phyloP scores from a whole-genome alignment of 2,113 vertebrate genomes.

The Athene cunicularia region DNA sequence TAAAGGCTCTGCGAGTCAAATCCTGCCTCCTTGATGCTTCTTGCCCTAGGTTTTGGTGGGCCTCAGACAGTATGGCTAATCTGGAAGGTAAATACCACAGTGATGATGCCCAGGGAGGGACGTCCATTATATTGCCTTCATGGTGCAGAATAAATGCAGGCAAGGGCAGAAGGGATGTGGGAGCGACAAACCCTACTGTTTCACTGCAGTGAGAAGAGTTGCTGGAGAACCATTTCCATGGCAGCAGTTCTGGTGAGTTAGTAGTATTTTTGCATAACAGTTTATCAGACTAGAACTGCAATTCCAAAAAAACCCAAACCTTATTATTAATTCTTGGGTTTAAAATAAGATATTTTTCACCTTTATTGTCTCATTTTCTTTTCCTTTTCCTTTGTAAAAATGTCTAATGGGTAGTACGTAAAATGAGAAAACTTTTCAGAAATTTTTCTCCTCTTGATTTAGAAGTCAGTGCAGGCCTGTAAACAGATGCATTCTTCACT shows the following conservation, averaged over 20 bases:
- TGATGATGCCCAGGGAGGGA: background rate
- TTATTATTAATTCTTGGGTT: background rate
- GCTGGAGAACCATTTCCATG: slow-evolving; percentile 10
- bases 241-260: background rate
- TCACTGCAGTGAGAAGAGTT: background rate
- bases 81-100: background rate
- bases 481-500: slow-evolving; percentile 4
- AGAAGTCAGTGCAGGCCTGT: background rate
- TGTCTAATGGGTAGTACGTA: background rate
- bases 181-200: background rate
- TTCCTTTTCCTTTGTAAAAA: background rate
- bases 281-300: background rate
- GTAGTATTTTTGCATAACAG: background rate
- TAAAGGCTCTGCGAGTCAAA: background rate
- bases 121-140: background rate
- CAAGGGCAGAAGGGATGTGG: background rate
- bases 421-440: background rate
- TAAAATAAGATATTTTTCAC: background rate
- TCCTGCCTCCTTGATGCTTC: background rate
- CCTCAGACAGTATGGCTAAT: background rate
- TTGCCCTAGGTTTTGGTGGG: background rate
- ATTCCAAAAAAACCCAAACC: background rate
- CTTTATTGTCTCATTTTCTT: background rate
- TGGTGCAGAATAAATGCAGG: background rate
- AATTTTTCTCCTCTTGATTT: background rate